Conservation (phyloP, 30 jellyfish, hydroid and myxozoan genomes). For the Calvadosia cruxmelitensis region DNA sequence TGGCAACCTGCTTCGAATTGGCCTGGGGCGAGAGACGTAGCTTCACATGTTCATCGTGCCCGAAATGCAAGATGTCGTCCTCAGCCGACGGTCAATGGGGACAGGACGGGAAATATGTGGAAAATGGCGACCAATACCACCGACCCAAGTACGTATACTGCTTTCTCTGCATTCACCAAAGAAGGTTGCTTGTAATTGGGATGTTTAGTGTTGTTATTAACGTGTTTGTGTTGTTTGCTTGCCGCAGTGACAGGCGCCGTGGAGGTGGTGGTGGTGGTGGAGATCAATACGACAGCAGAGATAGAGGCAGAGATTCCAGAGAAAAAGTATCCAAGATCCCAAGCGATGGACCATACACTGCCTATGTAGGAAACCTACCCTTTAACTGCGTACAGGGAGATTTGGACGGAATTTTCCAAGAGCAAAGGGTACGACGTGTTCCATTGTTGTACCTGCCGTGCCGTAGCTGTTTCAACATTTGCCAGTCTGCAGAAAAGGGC, state of each 20-base stretch:
- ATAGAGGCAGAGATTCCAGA: conserved; percentile 11
- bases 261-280: conserved; percentile 59
- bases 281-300: not conserved
- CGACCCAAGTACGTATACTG: conserved; percentile 36
- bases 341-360: conserved; percentile 80
- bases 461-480: too few relatives aligned
- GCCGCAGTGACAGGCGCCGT: conserved; percentile 19
- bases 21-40: conserved; percentile 21
- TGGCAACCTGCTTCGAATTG: too few relatives aligned
- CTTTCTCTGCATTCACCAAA: not conserved
- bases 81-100: conserved; percentile 93
- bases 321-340: conserved; percentile 43
- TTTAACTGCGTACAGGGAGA: conserved; percentile 97
- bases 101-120: conserved; percentile 80
- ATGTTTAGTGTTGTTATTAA: not conserved
- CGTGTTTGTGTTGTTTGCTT: not conserved
- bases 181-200: not conserved
- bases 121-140: conserved; percentile 42
- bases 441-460: too few relatives aligned
- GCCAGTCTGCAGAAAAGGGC: too few relatives aligned
- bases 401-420: conserved; percentile 72
- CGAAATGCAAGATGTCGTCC: conserved; percentile 96
- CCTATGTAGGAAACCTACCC: conserved; percentile 96
- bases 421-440: conserved; percentile 60
- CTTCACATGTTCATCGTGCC: conserved; percentile 51